Evolutionary conservation across 2,113 vertebrate genomes (phyloP), one percentile per base, ranked within the genome.

Genomic region (Mandrillus leucophaeus): DNA sequence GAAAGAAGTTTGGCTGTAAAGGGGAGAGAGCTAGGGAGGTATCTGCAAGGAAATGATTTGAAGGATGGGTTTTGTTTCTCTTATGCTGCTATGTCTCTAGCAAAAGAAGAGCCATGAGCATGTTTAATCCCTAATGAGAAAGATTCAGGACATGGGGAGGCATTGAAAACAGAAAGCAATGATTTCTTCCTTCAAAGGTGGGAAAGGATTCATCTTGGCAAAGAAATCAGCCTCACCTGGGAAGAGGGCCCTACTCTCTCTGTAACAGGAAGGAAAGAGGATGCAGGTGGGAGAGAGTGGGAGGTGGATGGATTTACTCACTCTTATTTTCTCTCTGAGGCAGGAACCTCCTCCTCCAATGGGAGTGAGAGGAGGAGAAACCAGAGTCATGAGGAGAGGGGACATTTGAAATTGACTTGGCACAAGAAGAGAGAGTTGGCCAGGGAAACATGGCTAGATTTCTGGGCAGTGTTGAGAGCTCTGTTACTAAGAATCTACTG

Each of bases 381-480:
- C 14, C 45, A n/a, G 59, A 43, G 22, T 22, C 20, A 2, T 27
- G 23, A 61, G 64, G 30, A 18, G 30, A 35, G 17, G 30, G 38
- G 27, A 59, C 32, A 17, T 16, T 35, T n/a, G 23, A 59, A 76
- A 20, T 18, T 6, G 1, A 38, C 27, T 4, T 27, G 79, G 23
- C 25, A 50, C 8, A n/a, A 2, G 23, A 59, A 5, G 35, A 61
- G 38, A 30, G 0, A 48, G 32, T 27, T 59, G 75, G 14, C 32
- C 16, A 18, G 6, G 43, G 61, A 43, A 14, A 45, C 25, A 59
- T 2, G 22, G 30, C 35, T 45, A 40, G 14, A 5, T 57, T 57
- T 78, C 18, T 59, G 57, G 35, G 16, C 2, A 3, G 40, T 11
- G 4, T 1, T 0, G 2, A 78, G 40, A 43, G 30, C 0, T 2